Percentiles rank a stretch among this genome's conserved stretches.
phyloP scores from a whole-genome alignment of 2,797 vertebrate genomes.

The Naso thynnoides region DNA sequence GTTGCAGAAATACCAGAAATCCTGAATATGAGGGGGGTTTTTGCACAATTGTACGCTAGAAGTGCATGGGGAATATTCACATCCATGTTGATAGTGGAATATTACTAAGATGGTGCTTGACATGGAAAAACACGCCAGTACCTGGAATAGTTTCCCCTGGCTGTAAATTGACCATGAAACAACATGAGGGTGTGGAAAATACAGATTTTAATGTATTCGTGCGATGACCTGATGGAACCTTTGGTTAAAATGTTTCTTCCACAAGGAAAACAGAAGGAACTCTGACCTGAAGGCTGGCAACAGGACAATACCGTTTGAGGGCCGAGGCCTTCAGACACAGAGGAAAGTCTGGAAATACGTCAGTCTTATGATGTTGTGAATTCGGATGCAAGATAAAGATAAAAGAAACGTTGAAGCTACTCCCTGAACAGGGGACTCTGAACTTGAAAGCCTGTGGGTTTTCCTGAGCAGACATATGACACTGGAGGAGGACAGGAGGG shows the following conservation, averaged over 20 bases:
- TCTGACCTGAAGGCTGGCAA: neutral
- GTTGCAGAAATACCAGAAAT: neutral
- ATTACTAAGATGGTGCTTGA: neutral
- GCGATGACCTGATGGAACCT: neutral
- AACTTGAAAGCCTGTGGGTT: conserved; percentile 8
- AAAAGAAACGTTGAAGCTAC: conserved; percentile 7
- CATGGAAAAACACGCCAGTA: neutral
- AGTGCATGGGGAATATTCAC: neutral
- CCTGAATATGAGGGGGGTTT: neutral
- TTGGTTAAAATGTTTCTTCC: conserved; percentile 12
- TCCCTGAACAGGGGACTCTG: conserved; percentile 14
- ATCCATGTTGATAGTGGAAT: neutral
- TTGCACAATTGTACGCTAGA: neutral
- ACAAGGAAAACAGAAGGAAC: conserved; percentile 16
- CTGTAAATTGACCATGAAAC: neutral
- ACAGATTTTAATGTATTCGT: conserved; percentile 1
- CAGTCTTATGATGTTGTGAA: conserved; percentile 23
- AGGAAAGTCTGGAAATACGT: conserved; percentile 14
- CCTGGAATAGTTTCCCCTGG: neutral
- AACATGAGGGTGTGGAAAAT: conserved; percentile 15
- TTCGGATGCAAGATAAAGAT: conserved; percentile 19
- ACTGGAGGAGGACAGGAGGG: neutral
- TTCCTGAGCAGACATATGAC: conserved; percentile 1
- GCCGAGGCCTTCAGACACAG: conserved; percentile 10
- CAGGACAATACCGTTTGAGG: neutral